Base-by-base conservation (phyloP, 2,888 invertebrate species). In the Carterocephalus palaemon region DNA sequence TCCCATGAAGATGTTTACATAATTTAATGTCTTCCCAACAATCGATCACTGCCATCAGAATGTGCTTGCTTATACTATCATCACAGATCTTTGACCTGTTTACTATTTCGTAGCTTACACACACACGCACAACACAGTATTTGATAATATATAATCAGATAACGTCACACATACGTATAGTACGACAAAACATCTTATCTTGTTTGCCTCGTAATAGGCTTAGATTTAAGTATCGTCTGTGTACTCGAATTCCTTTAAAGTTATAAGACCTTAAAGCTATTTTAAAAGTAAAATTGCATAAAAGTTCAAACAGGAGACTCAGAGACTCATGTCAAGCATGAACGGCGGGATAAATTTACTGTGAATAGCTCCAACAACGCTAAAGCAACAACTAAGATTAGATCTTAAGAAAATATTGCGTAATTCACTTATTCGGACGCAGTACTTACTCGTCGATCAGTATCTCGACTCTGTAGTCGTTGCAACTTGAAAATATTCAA, bases 41-140 rank as follows among this genome's bases (percentile, higher is more conserved):
- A 84, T 86, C 82, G 76, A 84, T 86, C 85, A 85, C 70, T 80
- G 85, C 82, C 84, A 67, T 60, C 56, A 62, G 59, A 67, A 63
- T 62, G 65, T 72, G 70, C 67, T 62, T 65, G 63, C 59, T 58
- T 53, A 58, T 70, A 74, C 79, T 81, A 79, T 82, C 74, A 76
- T 63, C 57, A 56, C 58, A 58, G 82, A 73, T 67, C 84, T 65
- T 75, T 82, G 82, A 82, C 81, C 83, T 73, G 70, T 59, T 75
- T 73, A 62, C 56, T 62, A 63, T 74, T 76, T 74, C 66, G 67
- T 70, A 60, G 66, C 59, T 63, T 61, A 70, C 71, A 57, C 70
- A 70, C 69, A 77, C 70, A 66, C 59, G 60, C 59, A 59, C 57
- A 50, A 57, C 60, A 60, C 62, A 67, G 62, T 64, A 57, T 48